These are phyloP conservation scores for Artibeus jamaicensis DNA, from an alignment of 2,797 vertebrate genomes.

Conservation along the genomic window DNA sequence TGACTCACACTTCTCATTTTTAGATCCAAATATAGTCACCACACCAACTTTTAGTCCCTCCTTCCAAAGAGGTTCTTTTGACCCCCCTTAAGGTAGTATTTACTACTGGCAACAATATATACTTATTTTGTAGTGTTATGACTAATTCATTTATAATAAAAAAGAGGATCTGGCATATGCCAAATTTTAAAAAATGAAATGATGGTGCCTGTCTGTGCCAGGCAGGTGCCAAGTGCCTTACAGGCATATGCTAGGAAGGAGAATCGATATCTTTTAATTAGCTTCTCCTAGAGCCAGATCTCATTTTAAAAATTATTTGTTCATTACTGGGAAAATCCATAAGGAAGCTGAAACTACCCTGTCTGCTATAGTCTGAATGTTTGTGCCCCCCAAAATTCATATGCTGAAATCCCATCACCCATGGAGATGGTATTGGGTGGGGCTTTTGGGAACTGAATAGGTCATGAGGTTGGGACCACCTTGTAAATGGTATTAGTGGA, in stretches of 20 bases:
- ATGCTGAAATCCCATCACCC: neutral
- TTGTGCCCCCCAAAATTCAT: neutral
- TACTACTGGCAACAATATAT: neutral
- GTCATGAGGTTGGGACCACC: neutral
- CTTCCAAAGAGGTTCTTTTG: slow-evolving; percentile 2
- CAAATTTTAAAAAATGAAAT: neutral
- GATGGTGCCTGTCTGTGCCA: neutral
- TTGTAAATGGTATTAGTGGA: neutral
- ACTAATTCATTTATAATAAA: neutral
- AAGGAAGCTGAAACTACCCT: neutral
- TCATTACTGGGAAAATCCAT: neutral
- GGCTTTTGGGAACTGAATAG: neutral
- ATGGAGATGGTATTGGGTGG: neutral
- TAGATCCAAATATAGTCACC: neutral
- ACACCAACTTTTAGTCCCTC: neutral
- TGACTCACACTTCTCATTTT: neutral
- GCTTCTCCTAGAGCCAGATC: neutral
- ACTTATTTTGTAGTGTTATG: neutral
- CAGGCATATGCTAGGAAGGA: neutral
- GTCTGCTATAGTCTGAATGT: neutral
- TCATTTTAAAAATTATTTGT: neutral
- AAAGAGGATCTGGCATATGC: neutral
- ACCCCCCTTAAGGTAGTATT: neutral
- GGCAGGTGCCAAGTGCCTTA: neutral
- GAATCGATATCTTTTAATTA: neutral